Base-by-base conservation (phyloP, 2,797 vertebrate species). In the Chrosomus eos region DNA sequence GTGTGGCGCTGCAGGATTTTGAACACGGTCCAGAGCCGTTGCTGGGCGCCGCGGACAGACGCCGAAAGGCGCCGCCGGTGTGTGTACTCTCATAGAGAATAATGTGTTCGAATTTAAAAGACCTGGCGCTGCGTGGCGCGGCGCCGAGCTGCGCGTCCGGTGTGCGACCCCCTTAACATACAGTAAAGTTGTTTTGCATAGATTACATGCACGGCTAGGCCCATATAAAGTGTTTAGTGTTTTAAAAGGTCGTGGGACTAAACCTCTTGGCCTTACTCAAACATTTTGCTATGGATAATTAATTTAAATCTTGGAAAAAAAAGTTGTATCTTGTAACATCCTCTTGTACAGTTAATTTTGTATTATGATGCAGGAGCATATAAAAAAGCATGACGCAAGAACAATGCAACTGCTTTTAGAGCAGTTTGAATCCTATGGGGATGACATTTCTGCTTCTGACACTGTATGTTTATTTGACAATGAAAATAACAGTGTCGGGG, bases 321-420 rank as follows among this genome's bases (percentile, higher is more conserved):
- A 75, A 38, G 23, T 16, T 3, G 60, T 28, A 26, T 28, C n/a
- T 26, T 14, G 23, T 16, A n/a, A 58, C n/a, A 4, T 36, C 7
- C 23, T 33, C 18, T 38, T 76, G 53, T 38, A 58, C 14, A 60
- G 36, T 40, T 18, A 58, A 60, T 26, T 40, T 76, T 26, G 33
- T 23, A 60, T 40, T 58, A 76, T 60, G 3, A 60, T n/a, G 31
- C 2, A 58, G 33, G 23, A 18, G 13, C 51, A 38, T n/a, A 4
- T 14, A 53, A 72, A 53, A 72, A 75, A 55, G 11, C 21, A 58
- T 76, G 21, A 4, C 26, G 14, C 23, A 76, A 31, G 33, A 60
- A 76, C 33, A 76, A 76, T 60, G 33, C 53, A 26, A 60, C n/a
- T 76, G 74, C 53, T 76, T 76, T 76, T 40, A 76, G 53, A 76